A percentile compares a stretch with the other conserved stretches of the same genome.
Conservation (phyloP, 2,888 invertebrate genomes). For the Petrolisthes manimaculis region DNA sequence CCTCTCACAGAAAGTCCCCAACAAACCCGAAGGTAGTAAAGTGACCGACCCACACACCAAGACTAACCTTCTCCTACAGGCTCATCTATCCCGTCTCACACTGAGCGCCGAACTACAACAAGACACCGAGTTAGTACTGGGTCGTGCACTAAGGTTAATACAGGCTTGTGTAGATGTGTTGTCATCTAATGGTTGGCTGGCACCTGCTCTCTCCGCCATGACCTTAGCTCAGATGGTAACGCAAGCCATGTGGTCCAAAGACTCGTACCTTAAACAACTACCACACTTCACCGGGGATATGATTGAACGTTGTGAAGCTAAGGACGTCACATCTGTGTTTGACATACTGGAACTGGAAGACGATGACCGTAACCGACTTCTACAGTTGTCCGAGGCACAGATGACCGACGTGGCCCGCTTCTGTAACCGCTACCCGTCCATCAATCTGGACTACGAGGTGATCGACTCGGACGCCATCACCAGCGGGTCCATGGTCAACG, state of each 20-base stretch:
- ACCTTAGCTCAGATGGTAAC: slow-evolving; percentile 99
- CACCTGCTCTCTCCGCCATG: slow-evolving; percentile 99
- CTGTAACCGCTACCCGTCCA: slow-evolving; percentile 99
- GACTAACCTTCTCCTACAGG: slow-evolving; percentile 93
- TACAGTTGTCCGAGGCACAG: slow-evolving; percentile 81
- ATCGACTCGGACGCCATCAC: slow-evolving; percentile 81
- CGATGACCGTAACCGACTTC: slow-evolving; percentile 80
- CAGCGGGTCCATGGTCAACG: slow-evolving; percentile 88
- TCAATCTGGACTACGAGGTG: slow-evolving; percentile 94
- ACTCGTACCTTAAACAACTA: slow-evolving; percentile 95
- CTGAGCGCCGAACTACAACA: slow-evolving; percentile 96
- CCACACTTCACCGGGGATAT: slow-evolving; percentile 93
- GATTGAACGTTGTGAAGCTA: slow-evolving; percentile 90
- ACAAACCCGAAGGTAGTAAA: slow-evolving; percentile 81
- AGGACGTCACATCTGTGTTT: slow-evolving; percentile 92
- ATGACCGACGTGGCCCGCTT: slow-evolving; percentile 98
- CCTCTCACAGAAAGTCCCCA: slow-evolving; percentile 75
- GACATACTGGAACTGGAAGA: slow-evolving; percentile 97
- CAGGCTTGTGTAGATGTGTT: slow-evolving; percentile 92
- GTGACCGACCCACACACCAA: slow-evolving; percentile 98
- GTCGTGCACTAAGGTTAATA: slow-evolving; percentile 76
- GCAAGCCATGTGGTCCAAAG: slow-evolving; percentile 99
- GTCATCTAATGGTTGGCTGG: slow-evolving; percentile 96
- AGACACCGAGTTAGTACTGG: slow-evolving; percentile 91
- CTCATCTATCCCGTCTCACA: slow-evolving; percentile 93